Conservation (phyloP, 2,888 invertebrate genomes). For the Hemistola chrysoprasaria region DNA sequence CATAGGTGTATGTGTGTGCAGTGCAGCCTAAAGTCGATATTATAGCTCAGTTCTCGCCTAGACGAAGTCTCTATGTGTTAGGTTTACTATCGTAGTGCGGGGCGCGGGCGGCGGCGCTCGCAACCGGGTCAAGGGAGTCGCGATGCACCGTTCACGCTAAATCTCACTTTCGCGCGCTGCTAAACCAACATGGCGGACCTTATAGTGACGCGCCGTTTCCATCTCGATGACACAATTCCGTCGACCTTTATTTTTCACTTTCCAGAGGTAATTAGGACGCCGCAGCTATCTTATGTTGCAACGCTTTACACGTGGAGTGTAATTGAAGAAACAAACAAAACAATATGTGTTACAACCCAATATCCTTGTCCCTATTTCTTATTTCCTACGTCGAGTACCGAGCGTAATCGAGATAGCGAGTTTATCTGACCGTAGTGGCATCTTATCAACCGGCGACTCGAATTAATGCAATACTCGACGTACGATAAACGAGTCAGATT, state of each 20-base stretch:
- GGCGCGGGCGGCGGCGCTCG: conserved; percentile 37
- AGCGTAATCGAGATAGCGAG: conserved; percentile 67
- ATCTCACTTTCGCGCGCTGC: conserved; percentile 81
- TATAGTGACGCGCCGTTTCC: conserved; percentile 65
- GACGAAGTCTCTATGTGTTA: conserved; percentile 52
- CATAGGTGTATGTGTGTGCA: conserved; percentile 1
- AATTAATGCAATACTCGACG: conserved; percentile 61
- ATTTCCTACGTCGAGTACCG: conserved; percentile 68
- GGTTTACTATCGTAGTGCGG: conserved; percentile 65
- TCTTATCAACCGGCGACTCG: conserved; percentile 59
- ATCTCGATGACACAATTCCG: conserved; percentile 60
- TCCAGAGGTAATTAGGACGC: conserved; percentile 32
- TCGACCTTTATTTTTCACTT: conserved; percentile 28
- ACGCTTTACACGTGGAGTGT: conserved; percentile 63
- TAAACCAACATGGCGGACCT: conserved; percentile 70
- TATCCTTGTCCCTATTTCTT: conserved; percentile 79
- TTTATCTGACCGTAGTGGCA: conserved; percentile 59
- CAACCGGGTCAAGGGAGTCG: conserved; percentile 79
- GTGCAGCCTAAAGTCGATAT: too few relatives aligned
- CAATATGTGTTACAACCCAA: conserved; percentile 47
- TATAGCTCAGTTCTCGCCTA: conserved; percentile 46
- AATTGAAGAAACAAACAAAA: conserved; percentile 68
- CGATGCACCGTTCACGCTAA: conserved; percentile 80
- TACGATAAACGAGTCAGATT: conserved; percentile 52
- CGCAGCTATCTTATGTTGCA: conserved; percentile 49